phyloP scores from a whole-genome alignment of 2,113 vertebrate genomes.

The Riparia riparia region DNA sequence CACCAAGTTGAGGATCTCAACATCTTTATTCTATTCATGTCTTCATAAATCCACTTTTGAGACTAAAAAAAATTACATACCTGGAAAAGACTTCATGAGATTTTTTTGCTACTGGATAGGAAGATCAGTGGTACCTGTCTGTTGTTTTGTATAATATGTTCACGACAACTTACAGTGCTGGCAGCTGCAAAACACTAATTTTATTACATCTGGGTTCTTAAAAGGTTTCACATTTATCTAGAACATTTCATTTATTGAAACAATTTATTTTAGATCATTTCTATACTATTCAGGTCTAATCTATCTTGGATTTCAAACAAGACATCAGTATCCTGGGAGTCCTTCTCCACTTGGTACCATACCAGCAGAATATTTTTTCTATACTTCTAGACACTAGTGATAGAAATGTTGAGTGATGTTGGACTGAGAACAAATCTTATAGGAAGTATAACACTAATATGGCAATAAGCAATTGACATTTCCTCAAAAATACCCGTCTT shows the following conservation, averaged over 20 bases:
- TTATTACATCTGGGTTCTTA: not conserved
- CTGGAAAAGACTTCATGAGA: not conserved
- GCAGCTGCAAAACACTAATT: not conserved
- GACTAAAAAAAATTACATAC: not conserved
- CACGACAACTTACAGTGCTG: not conserved
- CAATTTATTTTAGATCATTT: not conserved
- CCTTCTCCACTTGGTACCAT: not conserved
- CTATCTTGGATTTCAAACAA: not conserved
- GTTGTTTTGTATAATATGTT: not conserved
- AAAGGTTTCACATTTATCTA: not conserved
- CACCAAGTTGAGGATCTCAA: not conserved
- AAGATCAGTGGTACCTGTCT: not conserved
- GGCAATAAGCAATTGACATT: not conserved
- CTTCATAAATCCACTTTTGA: not conserved
- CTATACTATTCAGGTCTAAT: not conserved
- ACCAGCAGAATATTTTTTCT: not conserved
- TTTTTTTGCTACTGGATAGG: not conserved
- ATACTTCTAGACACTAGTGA: not conserved
- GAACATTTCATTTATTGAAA: not conserved
- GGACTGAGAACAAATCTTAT: not conserved
- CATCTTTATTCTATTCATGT: not conserved
- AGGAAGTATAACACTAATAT: not conserved
- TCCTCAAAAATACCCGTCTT: not conserved
- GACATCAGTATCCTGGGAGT: not conserved
- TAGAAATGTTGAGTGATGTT: not conserved